These are phyloP conservation scores for Rhipidura dahli DNA, from an alignment of 2,113 vertebrate species.

Conservation along the genomic window DNA sequence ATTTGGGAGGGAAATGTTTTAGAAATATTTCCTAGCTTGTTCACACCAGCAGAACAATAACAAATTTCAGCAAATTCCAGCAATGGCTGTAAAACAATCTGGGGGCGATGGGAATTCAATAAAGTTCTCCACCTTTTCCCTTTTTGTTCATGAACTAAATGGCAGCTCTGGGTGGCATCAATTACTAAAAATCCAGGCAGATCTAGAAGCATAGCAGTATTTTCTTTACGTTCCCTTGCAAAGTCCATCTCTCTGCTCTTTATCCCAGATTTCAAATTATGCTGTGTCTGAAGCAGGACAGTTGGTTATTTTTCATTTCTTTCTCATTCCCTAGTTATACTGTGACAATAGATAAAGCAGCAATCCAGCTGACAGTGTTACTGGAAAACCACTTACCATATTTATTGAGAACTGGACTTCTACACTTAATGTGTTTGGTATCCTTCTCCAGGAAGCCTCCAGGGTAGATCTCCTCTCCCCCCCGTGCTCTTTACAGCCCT, in stretches of 20 bases:
- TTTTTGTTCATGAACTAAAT: background rate
- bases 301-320: background rate
- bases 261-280: background rate
- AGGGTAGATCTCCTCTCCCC: background rate
- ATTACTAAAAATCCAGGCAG: background rate
- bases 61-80: background rate
- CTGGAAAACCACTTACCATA: background rate
- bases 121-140: background rate
- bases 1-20: fast-evolving
- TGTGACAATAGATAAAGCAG: background rate
- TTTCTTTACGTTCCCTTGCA: background rate
- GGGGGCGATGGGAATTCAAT: background rate
- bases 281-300: background rate
- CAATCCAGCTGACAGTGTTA: background rate
- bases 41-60: background rate
- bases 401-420: background rate
- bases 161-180: background rate
- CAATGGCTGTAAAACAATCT: background rate
- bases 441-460: background rate
- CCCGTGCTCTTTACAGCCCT: background rate
- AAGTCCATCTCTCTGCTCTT: background rate
- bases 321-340: background rate
- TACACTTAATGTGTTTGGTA: background rate
- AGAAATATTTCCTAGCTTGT: background rate
- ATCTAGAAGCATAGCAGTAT: background rate